Base-by-base conservation (phyloP, 2,113 vertebrate species). In the Caracal caracal region DNA sequence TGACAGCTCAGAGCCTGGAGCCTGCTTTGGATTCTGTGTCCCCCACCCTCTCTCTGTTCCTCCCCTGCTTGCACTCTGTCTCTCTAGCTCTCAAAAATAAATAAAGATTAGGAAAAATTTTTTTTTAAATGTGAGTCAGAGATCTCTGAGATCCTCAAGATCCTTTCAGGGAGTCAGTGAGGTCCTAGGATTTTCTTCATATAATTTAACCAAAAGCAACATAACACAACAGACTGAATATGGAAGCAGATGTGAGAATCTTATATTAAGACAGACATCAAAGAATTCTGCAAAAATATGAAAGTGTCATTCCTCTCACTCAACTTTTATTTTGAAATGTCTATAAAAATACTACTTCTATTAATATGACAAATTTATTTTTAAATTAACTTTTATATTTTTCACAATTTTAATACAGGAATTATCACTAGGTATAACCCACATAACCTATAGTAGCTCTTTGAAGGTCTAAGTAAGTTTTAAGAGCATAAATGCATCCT, bases 311-410 rank as follows among this genome's bases (percentile, higher is more conserved):
- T 81, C 12, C 26, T 73, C 43, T 85, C 37, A 90, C 33, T 94
- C 49, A 97, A 93, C 2, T 76, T 82, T 49, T 61, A 35, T 63
- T 88, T 70, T 79, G 3, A 76, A 89, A 91, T 47, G 93, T 93
- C 51, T 78, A 59, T 84, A 90, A 92, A 95, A 94, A 53, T 49
- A 91, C 10, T 90, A 92, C 73, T 91, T 78, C 37, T 80, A 40
- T 79, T 92, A 82, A 26, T 26, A n/a, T 86, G 79, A 71, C 15
- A 19, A 37, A 8, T 59, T 85, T 68, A 91, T 63, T 81, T 90
- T 93, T 24, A 37, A 78, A 91, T 84, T 93, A 94, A 84, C 24
- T 85, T 71, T 73, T 59, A 66, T 63, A 35, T 47, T 76, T 76
- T 79, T 81, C 28, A 94, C 40, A 47, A 84, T 75, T 95, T 95